These are phyloP conservation scores for Lapara coniferarum DNA, from an alignment of 2,888 invertebrate genomes.

Conservation along the genomic window DNA sequence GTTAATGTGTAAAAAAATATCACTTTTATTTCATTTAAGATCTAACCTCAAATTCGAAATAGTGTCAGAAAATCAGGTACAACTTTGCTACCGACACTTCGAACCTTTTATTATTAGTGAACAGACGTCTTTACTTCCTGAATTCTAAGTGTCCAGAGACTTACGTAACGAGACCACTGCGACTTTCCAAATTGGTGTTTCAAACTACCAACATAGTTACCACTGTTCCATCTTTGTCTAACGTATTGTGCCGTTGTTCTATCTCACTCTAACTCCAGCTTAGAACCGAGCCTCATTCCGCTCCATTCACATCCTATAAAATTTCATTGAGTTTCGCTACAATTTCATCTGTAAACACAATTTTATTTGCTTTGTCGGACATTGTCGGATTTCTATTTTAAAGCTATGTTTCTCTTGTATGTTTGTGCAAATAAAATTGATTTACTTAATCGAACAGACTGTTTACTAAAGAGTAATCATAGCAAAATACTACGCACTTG, in stretches of 20 bases:
- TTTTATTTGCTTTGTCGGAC: slow-evolving; percentile 3
- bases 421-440: neutral
- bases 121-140: slow-evolving; percentile 12
- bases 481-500: neutral
- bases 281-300: slow-evolving; percentile 17
- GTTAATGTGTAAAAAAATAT: too few relatives aligned
- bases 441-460: neutral
- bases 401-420: neutral
- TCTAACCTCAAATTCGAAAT: too few relatives aligned
- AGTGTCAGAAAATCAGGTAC: neutral
- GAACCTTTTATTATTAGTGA: neutral
- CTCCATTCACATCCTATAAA: slow-evolving; percentile 15
- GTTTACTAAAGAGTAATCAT: too few relatives aligned
- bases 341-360: slow-evolving; percentile 22
- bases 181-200: slow-evolving; percentile 38
- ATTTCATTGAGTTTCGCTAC: slow-evolving; percentile 18
- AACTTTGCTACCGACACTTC: neutral
- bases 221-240: slow-evolving; percentile 6
- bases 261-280: slow-evolving; percentile 1
- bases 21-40: too few relatives aligned
- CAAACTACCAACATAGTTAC: slow-evolving; percentile 40
- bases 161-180: slow-evolving; percentile 37
- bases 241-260: neutral
- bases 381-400: slow-evolving; percentile 1
- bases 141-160: slow-evolving; percentile 30